Base-by-base conservation (phyloP, 1,140 invertebrate species). In the Heliconius nattereri region DNA sequence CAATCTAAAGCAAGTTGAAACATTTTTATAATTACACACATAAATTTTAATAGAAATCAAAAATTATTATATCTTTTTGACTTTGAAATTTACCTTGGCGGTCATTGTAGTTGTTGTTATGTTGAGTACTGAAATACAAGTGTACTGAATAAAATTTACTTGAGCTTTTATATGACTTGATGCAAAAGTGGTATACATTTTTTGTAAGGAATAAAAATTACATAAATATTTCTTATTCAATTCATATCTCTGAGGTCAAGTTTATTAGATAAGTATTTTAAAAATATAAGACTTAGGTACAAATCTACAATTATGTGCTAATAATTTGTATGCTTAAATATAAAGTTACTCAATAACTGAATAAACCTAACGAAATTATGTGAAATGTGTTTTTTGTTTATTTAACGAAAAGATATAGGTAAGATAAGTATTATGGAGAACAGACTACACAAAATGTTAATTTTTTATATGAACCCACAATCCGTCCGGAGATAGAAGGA, bases 1-100 rank as follows among this genome's bases (percentile, higher is more conserved):
- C 70, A 83, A 87, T 90, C 91, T 93, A 86, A 6, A 89, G 87
- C n/a, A 60, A 23, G 52, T 19, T 54, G 52, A 54, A 20, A 54
- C 40, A 54, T n/a, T 54, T 54, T 54, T 20, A 54, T 7, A 54
- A 20, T 54, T n/a, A 52, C 19, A 54, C 11, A 13, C 40, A 7
- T 19, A 16, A 54, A 54, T n/a, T 54, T n/a, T 20, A 20, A 7
- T 54, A n/a, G 40, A 45, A 45, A 45, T 45, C 0, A 20, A 20
- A 54, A 20, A 20, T 7, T n/a, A 19, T 54, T 54, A 54, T 7
- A 20, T 54, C 11, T 45, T 13, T 1, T 13, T 45, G 13, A 2
- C 13, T 20, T 54, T 52, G 49, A 19, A 52, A 20, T 19, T 52
- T 16, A 78, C 76, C 76, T 78, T 78, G 72, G 76, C 70, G 29